Base-by-base conservation (phyloP, 2,797 vertebrate genomes). In the Dryobates pubescens region DNA sequence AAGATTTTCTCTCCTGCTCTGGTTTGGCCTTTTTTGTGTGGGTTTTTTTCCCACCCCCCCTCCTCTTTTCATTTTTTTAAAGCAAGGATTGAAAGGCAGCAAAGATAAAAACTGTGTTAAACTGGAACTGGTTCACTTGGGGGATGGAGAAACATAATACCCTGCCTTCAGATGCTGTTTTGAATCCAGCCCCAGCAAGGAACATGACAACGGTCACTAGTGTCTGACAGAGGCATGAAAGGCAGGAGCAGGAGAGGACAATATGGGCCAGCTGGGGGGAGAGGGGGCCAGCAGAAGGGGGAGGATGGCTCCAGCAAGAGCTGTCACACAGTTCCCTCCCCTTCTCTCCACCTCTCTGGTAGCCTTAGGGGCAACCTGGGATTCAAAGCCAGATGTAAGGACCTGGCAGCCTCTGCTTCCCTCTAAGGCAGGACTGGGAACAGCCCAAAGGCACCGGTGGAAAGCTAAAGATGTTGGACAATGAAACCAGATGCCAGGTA, bases 41-140 rank as follows among this genome's bases (percentile, higher is more conserved):
- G 27, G 14, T 19, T 34, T 73, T 70, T 64, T 34, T 62, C 5
- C 9, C 7, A 13, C 16, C 12, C 12, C 38, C 38, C 12, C 38
- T 43, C 23, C 26, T 16, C 69, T 92, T 94, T 89, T 90, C 76
- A 80, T 92, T 92, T 93, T 85, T 72, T 84, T 77, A 85, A 82
- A 95, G 86, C 56, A 49, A 54, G 63, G 87, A 92, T 30, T 94
- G 93, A 91, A 96, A 90, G 90, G 94, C 88, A 90, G 86, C 49
- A 13, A 78, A 94, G 93, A 94, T 90, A 92, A 94, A 88, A 95
- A 89, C 62, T 59, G 70, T 85, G 93, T 81, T 92, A 73, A 65
- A 87, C 84, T 90, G 84, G 79, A 82, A 90, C 70, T n/a, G 67
- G 84, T 72, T 92, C 71, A 75, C 86, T 87, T 90, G 13, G 73